Percentiles rank a stretch among this genome's conserved stretches.
phyloP scores from a whole-genome alignment of 2,797 vertebrate genomes.

The Gila robusta region DNA sequence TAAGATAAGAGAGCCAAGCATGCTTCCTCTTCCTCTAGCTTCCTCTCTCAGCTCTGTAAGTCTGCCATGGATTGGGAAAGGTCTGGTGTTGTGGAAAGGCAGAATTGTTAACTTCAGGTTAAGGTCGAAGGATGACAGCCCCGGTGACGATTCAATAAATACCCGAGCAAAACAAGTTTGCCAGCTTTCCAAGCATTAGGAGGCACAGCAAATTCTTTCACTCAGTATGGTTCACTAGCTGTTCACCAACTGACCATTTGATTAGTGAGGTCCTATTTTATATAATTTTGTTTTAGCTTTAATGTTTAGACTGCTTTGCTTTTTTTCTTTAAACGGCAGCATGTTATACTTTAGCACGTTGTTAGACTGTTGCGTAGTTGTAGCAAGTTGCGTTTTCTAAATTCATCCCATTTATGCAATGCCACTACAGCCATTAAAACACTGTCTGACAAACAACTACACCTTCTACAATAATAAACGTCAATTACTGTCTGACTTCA shows the following conservation, averaged over 20 bases:
- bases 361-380: not conserved
- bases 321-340: no score
- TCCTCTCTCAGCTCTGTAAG: not conserved
- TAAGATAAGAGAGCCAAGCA: slow-evolving; percentile 2
- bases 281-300: not conserved
- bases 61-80: not conserved
- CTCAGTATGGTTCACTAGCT: not conserved
- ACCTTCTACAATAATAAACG: not conserved
- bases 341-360: slow-evolving; percentile 1
- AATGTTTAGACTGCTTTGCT: not conserved
- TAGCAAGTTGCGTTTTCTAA: not conserved
- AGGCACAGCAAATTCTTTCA: not conserved
- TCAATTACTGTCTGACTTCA: slow-evolving; percentile 7
- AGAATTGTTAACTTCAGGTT: slow-evolving; percentile 12
- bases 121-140: not conserved
- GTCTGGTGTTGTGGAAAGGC: not conserved
- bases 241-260: not conserved
- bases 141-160: not conserved
- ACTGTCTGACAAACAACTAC: not conserved
- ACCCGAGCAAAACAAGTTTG: not conserved
- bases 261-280: not conserved
- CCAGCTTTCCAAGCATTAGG: slow-evolving; percentile 6
- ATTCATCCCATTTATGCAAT: not conserved
- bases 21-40: not conserved
- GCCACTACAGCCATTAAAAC: not conserved